A percentile compares a stretch with the other conserved stretches of the same genome.
These are phyloP conservation scores for Phengaris alcon DNA, from an alignment of 2,888 invertebrate genomes.

Conservation along the genomic window DNA sequence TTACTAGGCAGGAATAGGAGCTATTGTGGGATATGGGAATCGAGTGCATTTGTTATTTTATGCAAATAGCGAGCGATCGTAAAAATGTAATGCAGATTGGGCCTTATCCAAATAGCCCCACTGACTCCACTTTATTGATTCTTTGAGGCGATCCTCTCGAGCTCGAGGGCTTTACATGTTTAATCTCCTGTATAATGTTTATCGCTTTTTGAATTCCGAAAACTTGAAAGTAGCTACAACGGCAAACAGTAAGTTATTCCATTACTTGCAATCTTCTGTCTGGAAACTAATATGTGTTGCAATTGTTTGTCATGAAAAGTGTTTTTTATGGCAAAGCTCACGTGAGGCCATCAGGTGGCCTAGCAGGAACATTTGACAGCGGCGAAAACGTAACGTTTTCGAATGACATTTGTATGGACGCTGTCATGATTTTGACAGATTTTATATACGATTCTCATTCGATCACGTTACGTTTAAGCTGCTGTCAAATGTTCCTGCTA, in stretches of 20 bases:
- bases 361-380: no score
- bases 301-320: neutral
- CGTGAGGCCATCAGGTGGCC: no score
- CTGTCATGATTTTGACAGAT: no score
- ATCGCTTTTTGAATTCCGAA: slow-evolving; percentile 1
- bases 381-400: no score
- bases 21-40: slow-evolving; percentile 15
- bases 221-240: neutral
- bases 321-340: neutral
- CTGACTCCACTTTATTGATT: slow-evolving; percentile 31
- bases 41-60: slow-evolving; percentile 36
- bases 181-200: slow-evolving; percentile 13
- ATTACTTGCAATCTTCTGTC: neutral
- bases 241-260: neutral
- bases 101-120: slow-evolving; percentile 40
- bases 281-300: neutral
- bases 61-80: slow-evolving; percentile 41
- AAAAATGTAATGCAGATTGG: slow-evolving; percentile 47
- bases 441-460: no score
- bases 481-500: no score
- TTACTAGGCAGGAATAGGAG: slow-evolving; percentile 32
- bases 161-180: slow-evolving; percentile 11
- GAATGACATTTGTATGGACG: no score
- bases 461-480: no score
- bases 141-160: neutral